These are phyloP conservation scores for Phocoena phocoena DNA, from an alignment of 2,113 vertebrate genomes.

Conservation along the genomic window DNA sequence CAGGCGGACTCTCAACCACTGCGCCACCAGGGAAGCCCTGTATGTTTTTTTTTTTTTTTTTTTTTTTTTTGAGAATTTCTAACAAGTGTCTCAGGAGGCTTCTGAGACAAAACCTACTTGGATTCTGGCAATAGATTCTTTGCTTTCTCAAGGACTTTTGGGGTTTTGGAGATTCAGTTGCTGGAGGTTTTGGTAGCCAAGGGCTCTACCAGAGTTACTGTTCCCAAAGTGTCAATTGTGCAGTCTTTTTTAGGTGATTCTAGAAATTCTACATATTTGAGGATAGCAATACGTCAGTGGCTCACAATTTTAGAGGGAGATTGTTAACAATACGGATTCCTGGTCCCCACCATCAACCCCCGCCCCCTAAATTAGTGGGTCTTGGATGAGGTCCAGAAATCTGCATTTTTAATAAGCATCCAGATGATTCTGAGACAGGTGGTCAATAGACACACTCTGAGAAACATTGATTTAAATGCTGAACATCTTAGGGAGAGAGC, in stretches of 20 bases:
- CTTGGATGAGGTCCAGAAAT: neutral
- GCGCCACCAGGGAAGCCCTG: too few relatives aligned
- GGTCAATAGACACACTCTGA: neutral
- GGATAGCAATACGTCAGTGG: neutral
- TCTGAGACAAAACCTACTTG: neutral
- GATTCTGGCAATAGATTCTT: neutral
- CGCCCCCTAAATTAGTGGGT: neutral
- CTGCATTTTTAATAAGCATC: slow-evolving; percentile 28
- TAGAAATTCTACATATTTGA: neutral
- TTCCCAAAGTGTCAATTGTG: neutral
- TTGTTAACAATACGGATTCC: neutral
- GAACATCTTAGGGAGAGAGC: neutral
- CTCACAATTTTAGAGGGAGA: neutral
- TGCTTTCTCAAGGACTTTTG: neutral
- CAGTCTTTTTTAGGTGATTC: slow-evolving; percentile 20
- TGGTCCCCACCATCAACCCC: too few relatives aligned
- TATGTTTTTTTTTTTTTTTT: too few relatives aligned
- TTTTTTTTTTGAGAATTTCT: neutral
- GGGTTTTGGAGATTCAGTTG: neutral
- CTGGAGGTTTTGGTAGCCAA: neutral
- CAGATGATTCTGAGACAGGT: slow-evolving; percentile 9
- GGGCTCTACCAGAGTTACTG: neutral
- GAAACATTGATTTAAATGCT: neutral
- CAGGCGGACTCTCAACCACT: too few relatives aligned
- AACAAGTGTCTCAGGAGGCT: neutral